These are phyloP conservation scores for Cricetomys ansorgei DNA, from an alignment of 2,113 vertebrate species.

Conservation along the genomic window DNA sequence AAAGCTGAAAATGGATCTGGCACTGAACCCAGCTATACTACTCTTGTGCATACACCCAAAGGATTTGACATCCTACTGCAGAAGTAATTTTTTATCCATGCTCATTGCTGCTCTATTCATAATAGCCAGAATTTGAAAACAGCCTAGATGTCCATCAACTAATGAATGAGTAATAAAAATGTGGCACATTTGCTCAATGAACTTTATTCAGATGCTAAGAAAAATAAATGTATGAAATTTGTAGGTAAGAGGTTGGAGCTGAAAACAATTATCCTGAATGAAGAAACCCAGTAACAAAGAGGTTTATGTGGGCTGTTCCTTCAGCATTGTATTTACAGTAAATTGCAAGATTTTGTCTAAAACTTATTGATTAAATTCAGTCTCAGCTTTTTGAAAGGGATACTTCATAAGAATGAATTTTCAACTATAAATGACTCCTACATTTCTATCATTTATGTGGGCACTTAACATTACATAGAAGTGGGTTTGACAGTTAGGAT, in stretches of 20 bases:
- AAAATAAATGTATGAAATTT: not conserved
- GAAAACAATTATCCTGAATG: not conserved
- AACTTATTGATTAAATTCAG: not conserved
- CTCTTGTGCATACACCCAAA: too few species aligned
- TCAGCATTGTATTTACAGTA: not conserved
- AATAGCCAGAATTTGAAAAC: not conserved
- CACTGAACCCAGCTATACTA: not conserved
- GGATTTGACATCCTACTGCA: not conserved
- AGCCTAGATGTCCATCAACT: not conserved
- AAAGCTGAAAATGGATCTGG: not conserved
- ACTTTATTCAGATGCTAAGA: not conserved
- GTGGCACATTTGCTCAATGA: not conserved
- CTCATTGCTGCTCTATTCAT: not conserved
- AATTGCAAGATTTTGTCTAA: not conserved
- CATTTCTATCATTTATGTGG: not conserved
- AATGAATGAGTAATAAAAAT: not conserved
- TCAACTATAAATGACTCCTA: not conserved
- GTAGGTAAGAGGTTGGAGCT: not conserved
- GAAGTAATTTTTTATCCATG: not conserved
- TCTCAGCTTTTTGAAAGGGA: not conserved
- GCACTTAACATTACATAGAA: not conserved
- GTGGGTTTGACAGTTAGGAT: not conserved
- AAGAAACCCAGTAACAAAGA: not conserved
- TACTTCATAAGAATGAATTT: not conserved
- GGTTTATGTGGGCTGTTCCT: not conserved